These are phyloP conservation scores for Stichopus horrens DNA, from an alignment of 53 echinoderm and acorn worm species.

Conservation along the genomic window DNA sequence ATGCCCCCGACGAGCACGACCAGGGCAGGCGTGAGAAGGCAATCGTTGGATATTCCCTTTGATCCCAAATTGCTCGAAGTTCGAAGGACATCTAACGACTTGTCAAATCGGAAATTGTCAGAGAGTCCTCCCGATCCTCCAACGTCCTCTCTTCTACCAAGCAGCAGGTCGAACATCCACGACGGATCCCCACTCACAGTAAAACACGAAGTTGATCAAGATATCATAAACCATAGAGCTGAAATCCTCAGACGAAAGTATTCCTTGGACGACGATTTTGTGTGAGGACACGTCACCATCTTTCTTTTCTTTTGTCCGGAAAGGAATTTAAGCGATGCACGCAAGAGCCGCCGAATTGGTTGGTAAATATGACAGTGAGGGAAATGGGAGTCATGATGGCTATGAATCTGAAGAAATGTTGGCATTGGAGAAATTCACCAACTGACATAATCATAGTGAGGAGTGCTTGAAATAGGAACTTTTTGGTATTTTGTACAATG, in stretches of 20 bases:
- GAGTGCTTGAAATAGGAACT: no score
- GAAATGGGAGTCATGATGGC: no score
- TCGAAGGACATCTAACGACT: not conserved
- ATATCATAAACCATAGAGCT: conserved; percentile 34
- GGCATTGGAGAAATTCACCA: no score
- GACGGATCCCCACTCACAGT: conserved; percentile 4
- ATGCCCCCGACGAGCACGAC: conserved; percentile 55
- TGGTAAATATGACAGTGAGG: no score
- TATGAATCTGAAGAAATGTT: no score
- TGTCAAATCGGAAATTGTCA: not conserved
- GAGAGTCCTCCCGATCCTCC: not conserved
- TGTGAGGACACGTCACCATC: not conserved
- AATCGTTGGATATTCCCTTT: conserved; percentile 49
- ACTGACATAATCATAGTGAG: no score
- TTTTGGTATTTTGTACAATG: no score
- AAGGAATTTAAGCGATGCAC: not conserved
- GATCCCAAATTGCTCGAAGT: conserved; percentile 1
- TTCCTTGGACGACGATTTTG: conserved; percentile 44
- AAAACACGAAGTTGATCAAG: conserved; percentile 7
- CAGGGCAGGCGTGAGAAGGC: conserved; percentile 50
- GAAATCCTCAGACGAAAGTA: conserved; percentile 40
- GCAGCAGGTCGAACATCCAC: not conserved
- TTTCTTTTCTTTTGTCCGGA: not conserved
- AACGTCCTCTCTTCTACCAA: not conserved
- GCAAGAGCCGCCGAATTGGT: no score